These are phyloP conservation scores for Neotragus moschatus DNA, from an alignment of 2,113 vertebrate species.

Conservation along the genomic window DNA sequence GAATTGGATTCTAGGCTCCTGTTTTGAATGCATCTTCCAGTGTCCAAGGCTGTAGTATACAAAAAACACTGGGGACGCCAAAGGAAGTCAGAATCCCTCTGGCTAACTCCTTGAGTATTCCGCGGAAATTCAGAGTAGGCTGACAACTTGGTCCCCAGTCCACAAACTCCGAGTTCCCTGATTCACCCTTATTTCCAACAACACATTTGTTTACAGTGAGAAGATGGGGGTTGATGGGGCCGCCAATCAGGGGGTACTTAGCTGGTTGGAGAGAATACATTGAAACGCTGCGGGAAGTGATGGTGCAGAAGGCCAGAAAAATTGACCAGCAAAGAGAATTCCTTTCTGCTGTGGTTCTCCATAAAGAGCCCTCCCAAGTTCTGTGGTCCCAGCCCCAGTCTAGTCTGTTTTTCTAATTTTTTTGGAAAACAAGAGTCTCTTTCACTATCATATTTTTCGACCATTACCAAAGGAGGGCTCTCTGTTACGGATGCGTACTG, in stretches of 20 bases:
- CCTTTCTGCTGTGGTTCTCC: constrained; percentile 63
- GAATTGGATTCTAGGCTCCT: constrained; percentile 37
- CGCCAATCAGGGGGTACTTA: background rate
- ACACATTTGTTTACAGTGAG: constrained; percentile 49
- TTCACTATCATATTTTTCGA: background rate
- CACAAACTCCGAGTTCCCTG: constrained; percentile 3
- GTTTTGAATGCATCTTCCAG: constrained; percentile 31
- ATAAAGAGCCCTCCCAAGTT: constrained; percentile 53
- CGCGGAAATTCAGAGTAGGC: background rate
- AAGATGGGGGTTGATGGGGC: background rate
- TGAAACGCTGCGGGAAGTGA: constrained; percentile 48
- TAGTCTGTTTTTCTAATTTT: constrained; percentile 19
- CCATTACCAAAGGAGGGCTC: background rate
- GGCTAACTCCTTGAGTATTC: constrained; percentile 18
- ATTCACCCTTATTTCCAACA: background rate
- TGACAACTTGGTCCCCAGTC: constrained; percentile 38
- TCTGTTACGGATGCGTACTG: background rate
- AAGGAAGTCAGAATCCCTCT: constrained; percentile 7
- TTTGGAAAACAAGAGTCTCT: background rate
- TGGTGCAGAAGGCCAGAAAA: constrained; percentile 14
- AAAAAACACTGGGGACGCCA: background rate
- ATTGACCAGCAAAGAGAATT: constrained; percentile 49
- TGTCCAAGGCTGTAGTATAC: constrained; percentile 43
- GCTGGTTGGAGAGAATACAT: background rate
- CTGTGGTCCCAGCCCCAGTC: constrained; percentile 27